Conservation (phyloP, 2,797 vertebrate species). For the Podarcis siculus region DNA sequence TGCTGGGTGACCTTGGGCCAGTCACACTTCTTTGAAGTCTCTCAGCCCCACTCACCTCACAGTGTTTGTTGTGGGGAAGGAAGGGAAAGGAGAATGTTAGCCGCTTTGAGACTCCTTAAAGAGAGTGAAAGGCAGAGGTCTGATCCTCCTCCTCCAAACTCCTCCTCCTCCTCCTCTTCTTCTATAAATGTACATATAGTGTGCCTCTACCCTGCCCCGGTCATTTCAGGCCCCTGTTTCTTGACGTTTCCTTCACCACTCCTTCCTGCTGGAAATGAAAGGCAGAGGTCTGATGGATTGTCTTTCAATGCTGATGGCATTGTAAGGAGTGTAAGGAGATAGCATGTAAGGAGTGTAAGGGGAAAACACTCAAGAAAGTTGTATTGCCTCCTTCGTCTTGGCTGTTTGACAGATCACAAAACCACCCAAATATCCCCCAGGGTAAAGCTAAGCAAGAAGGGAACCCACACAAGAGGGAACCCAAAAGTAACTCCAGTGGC, state of each 20-base stretch:
- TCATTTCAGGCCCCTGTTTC: background rate
- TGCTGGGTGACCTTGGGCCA: too few relatives aligned
- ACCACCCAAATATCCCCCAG: background rate
- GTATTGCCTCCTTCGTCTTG: background rate
- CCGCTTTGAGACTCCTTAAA: too few relatives aligned
- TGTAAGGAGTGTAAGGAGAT: background rate
- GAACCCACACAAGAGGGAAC: background rate
- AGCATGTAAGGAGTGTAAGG: background rate
- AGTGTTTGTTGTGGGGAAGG: too few relatives aligned
- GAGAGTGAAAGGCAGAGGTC: too few relatives aligned
- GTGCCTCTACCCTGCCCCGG: too few relatives aligned
- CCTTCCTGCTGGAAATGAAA: background rate
- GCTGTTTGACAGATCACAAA: background rate
- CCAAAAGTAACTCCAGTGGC: background rate
- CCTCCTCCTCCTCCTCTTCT: too few relatives aligned
- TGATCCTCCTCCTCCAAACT: too few relatives aligned
- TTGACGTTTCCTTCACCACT: background rate
- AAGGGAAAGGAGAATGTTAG: too few relatives aligned
- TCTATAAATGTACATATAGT: too few relatives aligned
- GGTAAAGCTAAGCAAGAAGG: background rate
- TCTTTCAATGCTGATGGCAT: background rate
- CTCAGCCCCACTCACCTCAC: too few relatives aligned
- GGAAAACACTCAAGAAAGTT: background rate
- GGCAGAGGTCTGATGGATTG: background rate
- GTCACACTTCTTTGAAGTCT: too few relatives aligned